Evolutionary conservation across 2,797 vertebrate genomes (phyloP).

Genomic region (Xenops minutus): DNA sequence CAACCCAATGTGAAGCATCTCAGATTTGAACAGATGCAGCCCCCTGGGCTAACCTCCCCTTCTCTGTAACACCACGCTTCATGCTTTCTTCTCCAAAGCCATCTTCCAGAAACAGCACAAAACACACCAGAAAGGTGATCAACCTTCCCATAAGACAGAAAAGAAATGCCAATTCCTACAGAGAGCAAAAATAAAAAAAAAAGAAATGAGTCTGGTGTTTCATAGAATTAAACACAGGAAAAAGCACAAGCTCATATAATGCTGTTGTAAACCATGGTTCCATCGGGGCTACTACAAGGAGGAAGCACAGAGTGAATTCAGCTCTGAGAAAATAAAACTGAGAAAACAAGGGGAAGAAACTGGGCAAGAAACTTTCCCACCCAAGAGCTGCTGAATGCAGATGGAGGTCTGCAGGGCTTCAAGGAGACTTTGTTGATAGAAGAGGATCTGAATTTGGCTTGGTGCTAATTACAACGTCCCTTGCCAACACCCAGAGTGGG

Average conservation of each 20-base stretch:
- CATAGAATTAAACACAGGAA: background rate
- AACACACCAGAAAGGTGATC: background rate
- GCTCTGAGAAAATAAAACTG: background rate
- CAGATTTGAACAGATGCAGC: background rate
- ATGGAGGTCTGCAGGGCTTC: background rate
- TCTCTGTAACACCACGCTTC: background rate
- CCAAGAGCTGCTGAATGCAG: background rate
- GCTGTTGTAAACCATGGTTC: background rate
- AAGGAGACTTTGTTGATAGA: background rate
- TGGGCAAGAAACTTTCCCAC: background rate
- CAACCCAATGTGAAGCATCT: background rate
- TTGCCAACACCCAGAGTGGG: background rate
- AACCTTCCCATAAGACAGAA: background rate
- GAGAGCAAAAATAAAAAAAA: background rate
- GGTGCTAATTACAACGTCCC: background rate
- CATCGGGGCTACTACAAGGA: background rate
- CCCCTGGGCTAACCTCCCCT: background rate
- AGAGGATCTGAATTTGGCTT: background rate
- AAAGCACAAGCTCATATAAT: background rate
- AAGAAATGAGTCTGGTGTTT: background rate
- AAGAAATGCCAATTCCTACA: background rate
- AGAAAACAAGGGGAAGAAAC: background rate
- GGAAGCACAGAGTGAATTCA: background rate
- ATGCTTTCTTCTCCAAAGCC: background rate
- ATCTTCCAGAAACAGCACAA: background rate